These are phyloP conservation scores for Sebastes variabilis DNA, from an alignment of 2,797 vertebrate species.

Conservation along the genomic window DNA sequence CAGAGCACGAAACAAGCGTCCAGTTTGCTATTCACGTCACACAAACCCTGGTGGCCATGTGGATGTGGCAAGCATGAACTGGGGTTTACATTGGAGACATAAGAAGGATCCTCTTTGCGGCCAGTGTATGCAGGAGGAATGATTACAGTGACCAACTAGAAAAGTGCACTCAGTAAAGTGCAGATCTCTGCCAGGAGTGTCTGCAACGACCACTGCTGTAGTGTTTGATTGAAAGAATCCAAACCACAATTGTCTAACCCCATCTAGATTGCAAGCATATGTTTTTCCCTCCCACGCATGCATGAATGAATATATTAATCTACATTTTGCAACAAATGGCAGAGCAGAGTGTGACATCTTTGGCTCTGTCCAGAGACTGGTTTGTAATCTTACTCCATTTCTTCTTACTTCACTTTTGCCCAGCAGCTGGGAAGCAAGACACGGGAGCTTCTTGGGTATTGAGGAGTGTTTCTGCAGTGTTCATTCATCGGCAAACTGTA, in stretches of 20 bases:
- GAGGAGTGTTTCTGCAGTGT: no score
- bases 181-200: neutral
- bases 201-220: neutral
- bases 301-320: neutral
- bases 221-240: neutral
- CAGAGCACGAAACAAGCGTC: no score
- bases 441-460: no score
- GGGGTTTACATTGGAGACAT: neutral
- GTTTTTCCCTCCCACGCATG: neutral
- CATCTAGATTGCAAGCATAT: neutral
- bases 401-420: no score
- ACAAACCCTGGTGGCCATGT: neutral
- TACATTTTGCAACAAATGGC: neutral
- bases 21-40: neutral
- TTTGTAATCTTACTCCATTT: no score
- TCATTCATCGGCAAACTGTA: no score
- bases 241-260: neutral
- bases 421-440: no score
- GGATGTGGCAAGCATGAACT: neutral
- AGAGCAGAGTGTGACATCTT: neutral
- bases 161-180: neutral
- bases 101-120: neutral
- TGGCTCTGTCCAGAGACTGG: neutral
- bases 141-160: neutral
- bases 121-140: neutral